Evolutionary conservation across 2,797 vertebrate species (phyloP).

Genomic region (Myioborus miniatus): DNA sequence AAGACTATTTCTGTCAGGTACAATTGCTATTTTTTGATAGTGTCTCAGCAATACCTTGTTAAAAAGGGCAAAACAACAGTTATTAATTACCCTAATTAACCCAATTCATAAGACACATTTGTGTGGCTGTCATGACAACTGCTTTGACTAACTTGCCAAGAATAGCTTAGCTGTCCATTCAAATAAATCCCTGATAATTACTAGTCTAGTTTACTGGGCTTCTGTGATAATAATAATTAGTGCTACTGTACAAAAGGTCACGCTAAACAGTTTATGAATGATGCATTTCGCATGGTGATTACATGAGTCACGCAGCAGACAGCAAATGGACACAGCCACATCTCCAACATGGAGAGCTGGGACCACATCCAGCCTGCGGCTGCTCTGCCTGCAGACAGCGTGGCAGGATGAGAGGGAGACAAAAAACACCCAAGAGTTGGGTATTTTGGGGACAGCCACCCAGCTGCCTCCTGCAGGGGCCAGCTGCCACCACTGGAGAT

Average conservation of each 20-base stretch:
- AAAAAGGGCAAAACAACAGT: constrained; percentile 75
- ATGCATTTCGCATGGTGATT: constrained; percentile 83
- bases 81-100: constrained; percentile 91
- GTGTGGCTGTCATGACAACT: constrained; percentile 85
- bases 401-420: not conserved
- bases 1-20: constrained; percentile 1
- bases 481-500: not conserved
- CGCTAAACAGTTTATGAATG: constrained; percentile 88
- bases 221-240: constrained; percentile 92
- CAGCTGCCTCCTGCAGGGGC: not conserved
- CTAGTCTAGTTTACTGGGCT: constrained; percentile 88
- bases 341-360: not conserved
- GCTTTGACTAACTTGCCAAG: constrained; percentile 86
- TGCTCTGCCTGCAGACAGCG: not conserved
- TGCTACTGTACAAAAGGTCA: constrained; percentile 88
- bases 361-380: not conserved
- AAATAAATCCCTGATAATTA: constrained; percentile 95
- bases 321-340: constrained; percentile 5
- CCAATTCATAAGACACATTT: constrained; percentile 84
- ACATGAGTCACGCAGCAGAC: constrained; percentile 59
- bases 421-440: not conserved
- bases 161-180: constrained; percentile 89
- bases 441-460: not conserved
- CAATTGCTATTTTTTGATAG: constrained; percentile 63
- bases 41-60: constrained; percentile 69